A percentile compares a stretch with the other conserved stretches of the same genome.
phyloP scores from a whole-genome alignment of 2,113 vertebrate genomes.

The Chunga burmeisteri region DNA sequence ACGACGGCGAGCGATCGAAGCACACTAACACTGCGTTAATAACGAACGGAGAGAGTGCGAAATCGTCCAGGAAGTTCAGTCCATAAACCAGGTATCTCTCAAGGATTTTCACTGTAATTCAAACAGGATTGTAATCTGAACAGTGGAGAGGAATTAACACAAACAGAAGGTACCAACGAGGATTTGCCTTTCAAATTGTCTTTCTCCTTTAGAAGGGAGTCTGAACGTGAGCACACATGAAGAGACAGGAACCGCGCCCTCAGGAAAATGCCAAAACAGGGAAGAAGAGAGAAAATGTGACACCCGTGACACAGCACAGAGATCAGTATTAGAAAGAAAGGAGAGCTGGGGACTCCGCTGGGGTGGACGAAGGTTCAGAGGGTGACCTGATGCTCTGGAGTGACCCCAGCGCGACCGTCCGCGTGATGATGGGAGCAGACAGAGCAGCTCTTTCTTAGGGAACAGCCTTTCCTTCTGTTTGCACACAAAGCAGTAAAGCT shows the following conservation, averaged over 20 bases:
- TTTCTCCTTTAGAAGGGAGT: not conserved
- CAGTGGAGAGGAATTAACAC: not conserved
- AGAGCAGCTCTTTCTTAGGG: not conserved
- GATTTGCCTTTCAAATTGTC: not conserved
- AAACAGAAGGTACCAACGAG: not conserved
- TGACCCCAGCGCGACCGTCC: not conserved
- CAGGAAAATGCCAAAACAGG: not conserved
- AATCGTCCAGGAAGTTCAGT: not conserved
- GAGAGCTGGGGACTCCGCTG: not conserved
- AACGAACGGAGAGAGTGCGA: not conserved
- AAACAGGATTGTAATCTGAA: not conserved
- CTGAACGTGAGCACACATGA: not conserved
- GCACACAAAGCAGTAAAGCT: not conserved
- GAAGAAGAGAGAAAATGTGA: not conserved
- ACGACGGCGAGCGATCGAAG: not conserved
- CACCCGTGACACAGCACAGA: not conserved
- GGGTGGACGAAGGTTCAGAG: not conserved
- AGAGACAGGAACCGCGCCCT: not conserved
- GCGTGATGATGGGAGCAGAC: not conserved
- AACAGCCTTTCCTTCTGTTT: not conserved
- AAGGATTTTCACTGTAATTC: not conserved
- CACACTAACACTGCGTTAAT: not conserved
- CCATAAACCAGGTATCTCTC: not conserved
- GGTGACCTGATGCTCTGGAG: not conserved
- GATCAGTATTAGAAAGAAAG: not conserved